Evolutionary conservation across 1,140 invertebrate species (phyloP).

Genomic region (Ruditapes philippinarum): DNA sequence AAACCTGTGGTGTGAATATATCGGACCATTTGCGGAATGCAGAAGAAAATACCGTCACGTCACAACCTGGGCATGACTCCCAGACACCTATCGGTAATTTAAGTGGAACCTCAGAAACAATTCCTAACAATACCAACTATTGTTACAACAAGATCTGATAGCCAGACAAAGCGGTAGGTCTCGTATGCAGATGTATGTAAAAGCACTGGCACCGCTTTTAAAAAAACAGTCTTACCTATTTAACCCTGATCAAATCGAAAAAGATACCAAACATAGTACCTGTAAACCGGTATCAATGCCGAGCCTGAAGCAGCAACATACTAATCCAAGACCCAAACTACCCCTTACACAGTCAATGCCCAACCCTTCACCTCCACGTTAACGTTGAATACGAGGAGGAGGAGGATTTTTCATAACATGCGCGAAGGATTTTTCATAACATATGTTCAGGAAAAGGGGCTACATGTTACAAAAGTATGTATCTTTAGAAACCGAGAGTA

Average conservation of each 20-base stretch:
- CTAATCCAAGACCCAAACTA: too few relatives aligned
- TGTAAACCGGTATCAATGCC: too few relatives aligned
- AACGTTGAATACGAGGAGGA: too few relatives aligned
- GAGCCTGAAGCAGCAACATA: too few relatives aligned
- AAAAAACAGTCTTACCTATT: too few relatives aligned
- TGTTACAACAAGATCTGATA: neutral
- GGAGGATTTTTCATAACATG: neutral
- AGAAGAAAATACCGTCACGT: neutral
- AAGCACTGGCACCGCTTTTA: too few relatives aligned
- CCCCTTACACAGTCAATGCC: too few relatives aligned
- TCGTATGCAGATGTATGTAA: too few relatives aligned
- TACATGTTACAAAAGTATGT: neutral
- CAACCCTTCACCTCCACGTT: too few relatives aligned
- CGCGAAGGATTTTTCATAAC: neutral
- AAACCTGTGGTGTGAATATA: neutral
- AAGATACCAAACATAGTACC: too few relatives aligned
- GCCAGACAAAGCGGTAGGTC: too few relatives aligned
- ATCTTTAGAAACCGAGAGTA: neutral
- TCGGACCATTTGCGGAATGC: neutral
- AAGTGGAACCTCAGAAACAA: neutral
- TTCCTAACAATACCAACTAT: neutral
- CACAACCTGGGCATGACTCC: neutral
- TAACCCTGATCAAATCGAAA: too few relatives aligned
- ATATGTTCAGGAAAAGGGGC: neutral
- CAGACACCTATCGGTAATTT: neutral